Conservation (phyloP, 2,113 vertebrate genomes). For the Oostethus manadensis region DNA sequence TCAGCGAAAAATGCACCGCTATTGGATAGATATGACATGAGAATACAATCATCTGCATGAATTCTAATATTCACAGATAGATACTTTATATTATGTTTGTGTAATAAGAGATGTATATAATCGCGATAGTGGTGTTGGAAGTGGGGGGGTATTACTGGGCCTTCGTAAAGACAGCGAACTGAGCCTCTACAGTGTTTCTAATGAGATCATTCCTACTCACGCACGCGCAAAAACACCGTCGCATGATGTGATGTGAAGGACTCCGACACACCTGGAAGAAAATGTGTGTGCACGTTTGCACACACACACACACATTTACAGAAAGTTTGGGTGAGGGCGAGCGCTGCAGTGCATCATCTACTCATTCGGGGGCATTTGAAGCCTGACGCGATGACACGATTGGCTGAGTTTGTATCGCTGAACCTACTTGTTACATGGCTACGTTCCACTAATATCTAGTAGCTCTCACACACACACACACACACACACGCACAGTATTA, state of each 20-base stretch:
- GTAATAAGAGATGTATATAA: too few relatives aligned
- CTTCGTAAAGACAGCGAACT: constrained; percentile 44
- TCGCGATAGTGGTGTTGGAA: too few relatives aligned
- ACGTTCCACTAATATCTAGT: constrained; percentile 2
- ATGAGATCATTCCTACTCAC: constrained; percentile 51
- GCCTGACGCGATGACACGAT: neutral
- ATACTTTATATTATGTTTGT: too few relatives aligned
- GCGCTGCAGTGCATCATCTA: neutral
- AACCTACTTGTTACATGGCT: neutral
- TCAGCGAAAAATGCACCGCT: too few relatives aligned
- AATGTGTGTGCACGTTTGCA: too few relatives aligned
- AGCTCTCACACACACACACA: constrained; percentile 12
- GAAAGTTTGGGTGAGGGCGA: neutral
- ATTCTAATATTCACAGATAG: too few relatives aligned
- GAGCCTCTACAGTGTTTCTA: constrained; percentile 27
- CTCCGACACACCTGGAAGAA: too few relatives aligned
- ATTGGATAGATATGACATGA: too few relatives aligned
- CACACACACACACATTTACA: too few relatives aligned
- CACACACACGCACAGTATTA: constrained; percentile 7
- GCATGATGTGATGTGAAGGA: too few relatives aligned
- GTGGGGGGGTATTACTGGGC: constrained; percentile 41
- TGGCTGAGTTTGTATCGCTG: neutral
- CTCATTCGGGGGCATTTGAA: neutral
- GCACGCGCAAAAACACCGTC: constrained; percentile 6
- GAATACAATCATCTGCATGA: too few relatives aligned